A percentile compares a stretch with the other conserved stretches of the same genome.
These are phyloP conservation scores for Flexamia atlantica DNA, from an alignment of 2,888 invertebrate species.

Conservation along the genomic window DNA sequence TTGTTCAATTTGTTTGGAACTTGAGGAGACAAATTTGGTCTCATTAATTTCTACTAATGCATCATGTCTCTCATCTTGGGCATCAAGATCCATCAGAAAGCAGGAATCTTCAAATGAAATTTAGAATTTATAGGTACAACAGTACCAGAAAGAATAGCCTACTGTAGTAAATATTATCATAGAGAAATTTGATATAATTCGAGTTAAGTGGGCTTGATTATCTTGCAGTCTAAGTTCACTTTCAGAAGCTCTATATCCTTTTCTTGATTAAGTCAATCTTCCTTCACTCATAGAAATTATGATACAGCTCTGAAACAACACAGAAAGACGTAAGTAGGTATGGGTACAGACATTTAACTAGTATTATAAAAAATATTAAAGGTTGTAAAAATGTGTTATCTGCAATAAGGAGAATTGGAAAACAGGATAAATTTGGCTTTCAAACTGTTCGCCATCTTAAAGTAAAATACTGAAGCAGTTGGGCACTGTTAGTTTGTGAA, in stretches of 20 bases:
- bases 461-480: no score
- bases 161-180: background rate
- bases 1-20: background rate
- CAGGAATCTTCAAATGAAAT: background rate
- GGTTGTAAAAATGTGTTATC: no score
- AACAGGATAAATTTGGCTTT: no score
- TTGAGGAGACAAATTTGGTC: background rate
- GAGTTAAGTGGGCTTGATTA: background rate
- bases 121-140: background rate
- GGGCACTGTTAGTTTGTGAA: no score
- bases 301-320: constrained; percentile 9
- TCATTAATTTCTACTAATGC: background rate
- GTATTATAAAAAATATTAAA: no score
- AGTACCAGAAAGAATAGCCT: background rate
- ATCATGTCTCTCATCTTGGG: background rate
- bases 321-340: no score
- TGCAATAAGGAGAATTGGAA: no score
- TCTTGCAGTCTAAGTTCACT: background rate
- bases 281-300: background rate
- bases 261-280: background rate
- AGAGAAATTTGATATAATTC: background rate
- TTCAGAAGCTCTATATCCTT: background rate
- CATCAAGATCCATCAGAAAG: constrained; percentile 19
- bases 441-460: no score
- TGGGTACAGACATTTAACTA: no score